These are phyloP conservation scores for Venturia canescens DNA, from an alignment of 1,140 invertebrate genomes.

Conservation along the genomic window DNA sequence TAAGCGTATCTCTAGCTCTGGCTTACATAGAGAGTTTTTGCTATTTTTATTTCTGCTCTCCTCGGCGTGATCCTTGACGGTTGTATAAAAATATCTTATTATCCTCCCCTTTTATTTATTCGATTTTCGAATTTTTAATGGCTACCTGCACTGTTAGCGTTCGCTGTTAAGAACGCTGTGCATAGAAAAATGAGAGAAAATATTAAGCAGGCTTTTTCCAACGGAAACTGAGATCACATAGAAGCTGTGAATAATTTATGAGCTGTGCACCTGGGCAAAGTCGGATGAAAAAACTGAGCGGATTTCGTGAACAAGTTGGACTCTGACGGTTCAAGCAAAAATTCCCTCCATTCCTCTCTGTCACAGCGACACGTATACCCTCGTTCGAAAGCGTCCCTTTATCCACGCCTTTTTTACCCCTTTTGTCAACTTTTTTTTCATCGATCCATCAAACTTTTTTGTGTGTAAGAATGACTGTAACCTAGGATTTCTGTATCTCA, in stretches of 20 bases:
- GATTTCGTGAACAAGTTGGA: too few species aligned
- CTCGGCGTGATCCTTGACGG: conserved; percentile 18
- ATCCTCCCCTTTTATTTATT: conserved; percentile 30
- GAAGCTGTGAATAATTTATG: conserved; percentile 31
- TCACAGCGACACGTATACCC: too few species aligned
- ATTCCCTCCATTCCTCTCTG: too few species aligned
- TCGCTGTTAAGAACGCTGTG: not conserved
- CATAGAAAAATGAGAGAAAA: not conserved
- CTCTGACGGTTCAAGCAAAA: too few species aligned
- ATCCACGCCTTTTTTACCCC: too few species aligned
- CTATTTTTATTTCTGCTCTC: conserved; percentile 36
- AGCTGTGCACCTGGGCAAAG: conserved; percentile 38
- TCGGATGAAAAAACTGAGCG: not conserved
- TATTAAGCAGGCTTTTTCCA: conserved; percentile 18
- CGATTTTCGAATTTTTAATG: conserved; percentile 35
- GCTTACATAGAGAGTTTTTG: conserved; percentile 29
- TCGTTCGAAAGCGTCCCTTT: too few species aligned
- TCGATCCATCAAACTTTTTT: too few species aligned
- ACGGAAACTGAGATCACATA: conserved; percentile 42
- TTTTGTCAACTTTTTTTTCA: too few species aligned
- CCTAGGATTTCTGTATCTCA: too few species aligned
- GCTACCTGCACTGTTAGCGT: conserved; percentile 23
- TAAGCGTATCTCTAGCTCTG: conserved; percentile 47
- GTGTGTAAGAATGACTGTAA: too few species aligned
- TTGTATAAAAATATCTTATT: conserved; percentile 19